Percentiles rank a stretch among this genome's conserved stretches.
Evolutionary conservation across 2,797 vertebrate species (phyloP).

Genomic region (Acanthurus tractus): DNA sequence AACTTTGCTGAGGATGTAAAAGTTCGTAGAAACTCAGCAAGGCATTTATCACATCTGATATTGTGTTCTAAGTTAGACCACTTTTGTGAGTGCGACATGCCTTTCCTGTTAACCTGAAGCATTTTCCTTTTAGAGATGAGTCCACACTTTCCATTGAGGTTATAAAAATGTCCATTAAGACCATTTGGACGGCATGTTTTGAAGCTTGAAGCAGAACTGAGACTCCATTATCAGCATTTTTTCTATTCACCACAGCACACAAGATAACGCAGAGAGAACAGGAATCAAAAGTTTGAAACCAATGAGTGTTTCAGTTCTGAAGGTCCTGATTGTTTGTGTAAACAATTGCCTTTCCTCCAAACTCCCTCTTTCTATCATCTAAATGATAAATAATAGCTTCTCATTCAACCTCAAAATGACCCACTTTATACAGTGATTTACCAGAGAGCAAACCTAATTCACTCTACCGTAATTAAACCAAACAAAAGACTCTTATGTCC

Average conservation of each 20-base stretch:
- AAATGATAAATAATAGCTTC: conserved; percentile 31
- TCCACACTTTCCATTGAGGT: conserved; percentile 8
- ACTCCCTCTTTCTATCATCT: not conserved
- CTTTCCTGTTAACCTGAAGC: not conserved
- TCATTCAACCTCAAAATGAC: conserved; percentile 43
- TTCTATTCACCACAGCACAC: conserved; percentile 14
- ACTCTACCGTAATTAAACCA: conserved; percentile 34
- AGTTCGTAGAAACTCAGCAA: not conserved
- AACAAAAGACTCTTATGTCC: conserved; percentile 50
- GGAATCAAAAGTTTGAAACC: conserved; percentile 15
- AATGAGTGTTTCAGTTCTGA: conserved; percentile 41
- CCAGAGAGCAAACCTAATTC: conserved; percentile 52
- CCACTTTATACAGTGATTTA: conserved; percentile 34
- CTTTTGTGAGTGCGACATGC: not conserved
- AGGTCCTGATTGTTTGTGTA: conserved; percentile 11
- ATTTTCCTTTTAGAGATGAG: not conserved
- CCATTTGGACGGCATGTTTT: conserved; percentile 10
- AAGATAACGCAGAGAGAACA: conserved; percentile 16
- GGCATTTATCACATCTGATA: not conserved
- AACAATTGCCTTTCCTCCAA: conserved; percentile 15
- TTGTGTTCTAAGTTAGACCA: not conserved
- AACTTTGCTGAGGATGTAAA: conserved; percentile 3
- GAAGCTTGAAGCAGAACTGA: conserved; percentile 74
- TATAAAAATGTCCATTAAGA: conserved; percentile 25
- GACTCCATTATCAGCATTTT: conserved; percentile 71